Percentiles rank a stretch among this genome's conserved stretches.
Evolutionary conservation across 1,140 invertebrate species (phyloP).

Genomic region (Leptinotarsa lineolata): DNA sequence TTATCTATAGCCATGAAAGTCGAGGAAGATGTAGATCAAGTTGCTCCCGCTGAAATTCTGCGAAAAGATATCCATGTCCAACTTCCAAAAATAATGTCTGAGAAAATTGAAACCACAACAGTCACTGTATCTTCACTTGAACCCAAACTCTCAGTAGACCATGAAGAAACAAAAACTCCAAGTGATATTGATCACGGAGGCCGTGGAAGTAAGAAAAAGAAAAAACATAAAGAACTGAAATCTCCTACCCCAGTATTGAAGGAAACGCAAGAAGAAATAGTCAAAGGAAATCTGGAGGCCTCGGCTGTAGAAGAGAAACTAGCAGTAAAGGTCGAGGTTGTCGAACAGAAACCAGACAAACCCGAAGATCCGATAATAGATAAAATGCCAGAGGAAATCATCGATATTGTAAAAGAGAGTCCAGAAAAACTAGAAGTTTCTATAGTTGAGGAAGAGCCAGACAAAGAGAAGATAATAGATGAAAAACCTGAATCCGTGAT

Average conservation of each 20-base stretch:
- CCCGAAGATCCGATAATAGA: constrained; percentile 4
- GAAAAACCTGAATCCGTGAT: constrained; percentile 54
- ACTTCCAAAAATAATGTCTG: constrained; percentile 39
- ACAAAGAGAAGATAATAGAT: constrained; percentile 23
- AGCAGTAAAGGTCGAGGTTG: constrained; percentile 37
- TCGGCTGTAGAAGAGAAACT: constrained; percentile 32
- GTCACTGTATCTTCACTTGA: constrained; percentile 45
- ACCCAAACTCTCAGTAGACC: constrained; percentile 50
- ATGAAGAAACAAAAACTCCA: constrained; percentile 51
- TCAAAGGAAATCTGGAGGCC: constrained; percentile 35
- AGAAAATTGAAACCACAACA: constrained; percentile 19
- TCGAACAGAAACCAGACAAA: neutral
- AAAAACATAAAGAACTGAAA: constrained; percentile 55
- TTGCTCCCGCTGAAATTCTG: constrained; percentile 34
- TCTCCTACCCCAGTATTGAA: constrained; percentile 39
- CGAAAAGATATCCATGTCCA: constrained; percentile 48
- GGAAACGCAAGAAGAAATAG: neutral
- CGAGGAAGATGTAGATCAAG: constrained; percentile 38
- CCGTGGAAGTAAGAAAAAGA: constrained; percentile 59
- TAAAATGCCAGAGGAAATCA: neutral
- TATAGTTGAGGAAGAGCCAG: neutral
- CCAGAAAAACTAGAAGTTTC: constrained; percentile 18
- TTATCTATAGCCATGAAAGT: constrained; percentile 45
- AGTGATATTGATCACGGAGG: constrained; percentile 56
- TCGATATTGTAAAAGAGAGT: constrained; percentile 2